Evolutionary conservation across 2,113 vertebrate genomes (phyloP), one percentile per base, ranked within the genome.

Genomic region (Microcebus jonahi): DNA sequence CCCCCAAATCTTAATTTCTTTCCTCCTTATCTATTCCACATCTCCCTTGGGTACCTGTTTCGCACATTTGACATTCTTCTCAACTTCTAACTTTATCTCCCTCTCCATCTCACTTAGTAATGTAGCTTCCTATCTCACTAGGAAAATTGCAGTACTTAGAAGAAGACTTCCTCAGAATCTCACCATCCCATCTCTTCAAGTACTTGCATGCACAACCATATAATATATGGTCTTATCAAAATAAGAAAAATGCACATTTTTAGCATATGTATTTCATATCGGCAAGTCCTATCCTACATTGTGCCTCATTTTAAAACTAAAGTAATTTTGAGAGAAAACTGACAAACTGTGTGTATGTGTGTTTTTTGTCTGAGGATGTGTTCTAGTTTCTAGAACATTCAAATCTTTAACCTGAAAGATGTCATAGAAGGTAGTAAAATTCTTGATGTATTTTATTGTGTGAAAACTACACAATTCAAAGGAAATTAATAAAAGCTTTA

Each of bases 321-420:
- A 70, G 77, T 82, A 75, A 57, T 77, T 86, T 61, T 65, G 45
- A 83, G 5, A 82, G 11, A 95, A 31, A 48, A 83, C 13, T 85
- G 15, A 63, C 8, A 70, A 34, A 65, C 0, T 48, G 0, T 65
- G 0, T 42, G 10, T 48, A 1, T 79, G 20, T 57, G 23, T 73
- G 8, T 57, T 1, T 73, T 77, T 92, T 68, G 39, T 90, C 21
- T 34, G 27, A 91, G 20, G 7, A 67, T 0, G 6, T 80, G 12
- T 73, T 79, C 18, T 65, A 36, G 8, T 36, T 84, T 50, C 34
- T 29, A 93, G 6, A 21, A 75, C 23, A 29, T 20, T 88, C 17
- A 61, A n/a, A 75, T 39, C 1, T 77, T 79, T 88, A 84, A 96
- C 53, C 34, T 81, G 27, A 25, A 57, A 34, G 1, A 27, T 68